Evolutionary conservation across 2,888 invertebrate species (phyloP), one percentile per base, ranked within the genome.

Genomic region (Dusona sp.): DNA sequence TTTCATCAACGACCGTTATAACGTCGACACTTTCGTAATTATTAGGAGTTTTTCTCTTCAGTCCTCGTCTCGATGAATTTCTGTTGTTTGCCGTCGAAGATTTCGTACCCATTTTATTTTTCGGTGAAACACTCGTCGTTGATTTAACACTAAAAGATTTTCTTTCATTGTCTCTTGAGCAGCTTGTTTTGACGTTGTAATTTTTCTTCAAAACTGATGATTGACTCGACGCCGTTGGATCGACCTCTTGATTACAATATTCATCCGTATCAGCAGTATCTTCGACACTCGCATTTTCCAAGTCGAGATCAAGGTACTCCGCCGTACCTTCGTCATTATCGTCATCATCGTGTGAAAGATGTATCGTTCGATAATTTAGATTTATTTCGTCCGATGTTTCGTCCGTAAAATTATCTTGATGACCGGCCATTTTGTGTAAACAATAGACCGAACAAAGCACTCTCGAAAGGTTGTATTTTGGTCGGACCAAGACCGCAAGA

Each of bases 261-360:
- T 86, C 84, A 57, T 84, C 73, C 73, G 8, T 84, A 64, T 84
- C 73, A n/a, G 16, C 79, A 4, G 79, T 25, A 68, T 86, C 85
- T 4, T 80, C 72, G 19, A 85, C 64, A 33, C 57, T 75, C 13
- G 83, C 85, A 9, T 85, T 79, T 19, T 88, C 88, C 74, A 88
- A 70, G 48, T 89, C 88, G 7, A 88, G 81, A 61, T 89, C 90
- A 9, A 90, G 81, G 79, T 89, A 89, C 72, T 90, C 88, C 22
- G 85, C 81, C 16, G 83, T 79, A 22, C 48, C 87, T 42, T 87
- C 86, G 33, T 87, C 86, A 1, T 82, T 79, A 0, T 84, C 81
- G 16, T 87, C 87, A 4, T 83, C 80, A 22, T 72, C 79, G 65
- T 79, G 54, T 11, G 51, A 19, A 29, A 57, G 33, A 36, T 61